Evolutionary conservation across 1,140 invertebrate species (phyloP).

Genomic region (Mactra quadrangularis): DNA sequence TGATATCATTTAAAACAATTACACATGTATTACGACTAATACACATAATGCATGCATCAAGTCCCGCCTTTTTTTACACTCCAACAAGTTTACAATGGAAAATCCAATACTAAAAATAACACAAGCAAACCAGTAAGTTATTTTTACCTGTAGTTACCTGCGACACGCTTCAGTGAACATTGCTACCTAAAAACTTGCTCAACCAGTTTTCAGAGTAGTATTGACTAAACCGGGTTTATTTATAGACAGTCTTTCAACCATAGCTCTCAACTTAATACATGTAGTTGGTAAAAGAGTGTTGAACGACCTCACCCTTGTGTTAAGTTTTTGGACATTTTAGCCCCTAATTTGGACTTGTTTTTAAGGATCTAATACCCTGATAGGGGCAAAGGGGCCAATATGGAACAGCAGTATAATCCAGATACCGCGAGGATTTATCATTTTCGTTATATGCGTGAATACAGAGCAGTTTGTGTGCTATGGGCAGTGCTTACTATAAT

Average conservation of each 20-base stretch:
- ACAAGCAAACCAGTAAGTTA: not conserved
- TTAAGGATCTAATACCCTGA: constrained; percentile 26
- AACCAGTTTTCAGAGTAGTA: constrained; percentile 56
- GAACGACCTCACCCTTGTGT: constrained; percentile 58
- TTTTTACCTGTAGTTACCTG: constrained; percentile 56
- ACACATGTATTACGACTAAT: too few relatives aligned
- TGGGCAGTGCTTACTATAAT: constrained; percentile 98
- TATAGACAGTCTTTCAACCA: constrained; percentile 55
- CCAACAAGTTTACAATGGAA: constrained; percentile 18
- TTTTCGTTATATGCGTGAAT: constrained; percentile 76
- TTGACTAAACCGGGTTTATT: constrained; percentile 37
- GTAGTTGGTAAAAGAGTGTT: constrained; percentile 24
- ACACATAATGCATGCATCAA: too few relatives aligned
- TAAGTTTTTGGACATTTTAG: constrained; percentile 18
- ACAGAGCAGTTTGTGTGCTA: constrained; percentile 96
- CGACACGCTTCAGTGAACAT: constrained; percentile 24
- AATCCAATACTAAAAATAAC: constrained; percentile 47
- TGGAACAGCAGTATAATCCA: constrained; percentile 69
- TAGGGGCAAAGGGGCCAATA: constrained; percentile 36
- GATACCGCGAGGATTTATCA: constrained; percentile 72
- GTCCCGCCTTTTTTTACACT: constrained; percentile 53
- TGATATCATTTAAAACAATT: too few relatives aligned
- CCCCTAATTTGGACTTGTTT: constrained; percentile 17
- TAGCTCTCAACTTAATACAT: constrained; percentile 45
- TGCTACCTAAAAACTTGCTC: constrained; percentile 60